Percentiles rank a stretch among this genome's conserved stretches.
Evolutionary conservation across 2,113 vertebrate species (phyloP).

Genomic region (Sceloporus undulatus): DNA sequence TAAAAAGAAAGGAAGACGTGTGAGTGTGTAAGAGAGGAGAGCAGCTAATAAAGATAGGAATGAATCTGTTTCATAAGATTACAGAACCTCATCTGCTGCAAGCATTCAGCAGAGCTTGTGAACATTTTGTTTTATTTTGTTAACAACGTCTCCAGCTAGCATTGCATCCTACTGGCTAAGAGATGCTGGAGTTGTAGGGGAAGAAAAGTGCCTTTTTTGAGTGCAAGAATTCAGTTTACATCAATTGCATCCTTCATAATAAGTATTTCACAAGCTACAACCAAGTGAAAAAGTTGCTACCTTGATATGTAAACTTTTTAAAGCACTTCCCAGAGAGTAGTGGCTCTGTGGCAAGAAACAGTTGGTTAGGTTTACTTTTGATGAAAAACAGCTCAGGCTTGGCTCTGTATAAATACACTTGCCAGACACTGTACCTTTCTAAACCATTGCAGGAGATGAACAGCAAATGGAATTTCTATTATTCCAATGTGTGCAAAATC

Average conservation of each 20-base stretch:
- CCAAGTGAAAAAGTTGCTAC: not conserved
- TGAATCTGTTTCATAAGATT: not conserved
- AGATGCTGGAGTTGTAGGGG: too few relatives aligned
- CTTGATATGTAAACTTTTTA: not conserved
- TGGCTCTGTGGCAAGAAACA: not conserved
- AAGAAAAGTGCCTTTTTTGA: not conserved
- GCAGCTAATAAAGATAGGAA: too few relatives aligned
- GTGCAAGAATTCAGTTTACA: not conserved
- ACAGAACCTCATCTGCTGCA: not conserved
- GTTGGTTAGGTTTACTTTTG: rapidly evolving
- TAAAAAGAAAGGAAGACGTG: not conserved
- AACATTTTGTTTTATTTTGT: too few relatives aligned
- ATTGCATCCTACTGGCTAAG: too few relatives aligned
- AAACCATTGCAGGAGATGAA: not conserved
- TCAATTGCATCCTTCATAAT: not conserved
- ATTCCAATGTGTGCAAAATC: conserved; percentile 10
- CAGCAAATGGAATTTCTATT: not conserved
- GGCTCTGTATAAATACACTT: not conserved
- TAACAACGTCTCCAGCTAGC: too few relatives aligned
- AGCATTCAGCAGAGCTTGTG: not conserved
- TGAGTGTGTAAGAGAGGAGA: not conserved
- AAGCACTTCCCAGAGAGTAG: not conserved
- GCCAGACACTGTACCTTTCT: not conserved
- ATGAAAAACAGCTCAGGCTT: too few relatives aligned
- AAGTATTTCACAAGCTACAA: not conserved